Evolutionary conservation across 2,888 invertebrate species (phyloP).

Genomic region (Volucella inanis): DNA sequence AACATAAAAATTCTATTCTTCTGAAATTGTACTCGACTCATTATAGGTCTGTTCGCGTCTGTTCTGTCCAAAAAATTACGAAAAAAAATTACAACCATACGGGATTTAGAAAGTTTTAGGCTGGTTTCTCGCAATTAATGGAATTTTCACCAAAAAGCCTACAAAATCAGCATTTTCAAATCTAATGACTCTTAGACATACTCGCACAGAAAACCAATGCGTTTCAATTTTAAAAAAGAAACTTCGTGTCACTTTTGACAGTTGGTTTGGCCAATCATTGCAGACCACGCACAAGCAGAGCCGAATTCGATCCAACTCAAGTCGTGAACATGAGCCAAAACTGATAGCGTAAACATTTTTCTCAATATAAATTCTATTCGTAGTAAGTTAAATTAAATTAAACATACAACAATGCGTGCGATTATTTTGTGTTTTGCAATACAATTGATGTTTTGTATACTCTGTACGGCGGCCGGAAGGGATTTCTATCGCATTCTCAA

Average conservation of each 20-base stretch:
- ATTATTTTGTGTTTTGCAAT: constrained; percentile 47
- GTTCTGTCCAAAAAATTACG: too few species aligned
- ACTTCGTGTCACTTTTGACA: constrained; percentile 69
- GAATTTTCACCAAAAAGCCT: neutral
- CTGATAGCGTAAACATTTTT: constrained; percentile 70
- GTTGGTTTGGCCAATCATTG: constrained; percentile 77
- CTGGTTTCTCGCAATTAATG: too few species aligned
- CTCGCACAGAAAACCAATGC: neutral
- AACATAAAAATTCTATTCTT: too few species aligned
- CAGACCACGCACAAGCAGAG: constrained; percentile 79
- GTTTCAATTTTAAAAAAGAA: constrained; percentile 16
- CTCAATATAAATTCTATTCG: constrained; percentile 38
- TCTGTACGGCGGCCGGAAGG: constrained; percentile 86
- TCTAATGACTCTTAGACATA: neutral
- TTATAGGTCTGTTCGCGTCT: too few species aligned
- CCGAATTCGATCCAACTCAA: constrained; percentile 50
- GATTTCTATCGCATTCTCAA: constrained; percentile 97
- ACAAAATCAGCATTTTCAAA: neutral
- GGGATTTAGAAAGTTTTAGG: neutral
- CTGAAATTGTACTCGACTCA: too few species aligned
- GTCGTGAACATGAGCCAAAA: constrained; percentile 64
- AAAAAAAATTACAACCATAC: too few species aligned
- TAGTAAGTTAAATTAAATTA: constrained; percentile 55
- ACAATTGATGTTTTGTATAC: constrained; percentile 77
- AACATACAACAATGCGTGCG: constrained; percentile 54